A percentile compares a stretch with the other conserved stretches of the same genome.
These are phyloP conservation scores for Caenorhabditis afra DNA, from an alignment of 2,888 invertebrate genomes.

Conservation along the genomic window DNA sequence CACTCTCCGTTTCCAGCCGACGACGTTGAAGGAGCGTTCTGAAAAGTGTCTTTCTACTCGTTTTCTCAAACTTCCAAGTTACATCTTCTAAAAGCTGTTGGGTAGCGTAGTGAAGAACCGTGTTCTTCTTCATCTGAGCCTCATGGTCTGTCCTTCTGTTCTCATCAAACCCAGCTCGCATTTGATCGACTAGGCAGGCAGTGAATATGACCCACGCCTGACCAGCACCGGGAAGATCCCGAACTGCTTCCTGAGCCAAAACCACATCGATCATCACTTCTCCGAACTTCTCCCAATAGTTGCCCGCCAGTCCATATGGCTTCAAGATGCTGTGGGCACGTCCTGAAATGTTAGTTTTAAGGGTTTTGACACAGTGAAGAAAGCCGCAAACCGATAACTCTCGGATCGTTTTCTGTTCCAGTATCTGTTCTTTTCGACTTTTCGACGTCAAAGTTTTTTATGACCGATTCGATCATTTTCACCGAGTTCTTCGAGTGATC, in stretches of 20 bases:
- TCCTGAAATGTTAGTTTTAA: slow-evolving; percentile 57
- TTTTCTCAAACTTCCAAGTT: too few species aligned
- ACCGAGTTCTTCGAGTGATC: slow-evolving; percentile 77
- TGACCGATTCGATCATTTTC: slow-evolving; percentile 76
- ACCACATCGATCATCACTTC: slow-evolving; percentile 80
- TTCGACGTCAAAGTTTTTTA: slow-evolving; percentile 78
- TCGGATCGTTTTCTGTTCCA: slow-evolving; percentile 73
- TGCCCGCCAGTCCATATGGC: slow-evolving; percentile 77
- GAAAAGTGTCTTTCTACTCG: slow-evolving; percentile 5
- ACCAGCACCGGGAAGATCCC: slow-evolving; percentile 79
- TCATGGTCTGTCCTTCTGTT: slow-evolving; percentile 60
- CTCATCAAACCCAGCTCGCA: slow-evolving; percentile 77
- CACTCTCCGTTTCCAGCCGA: slow-evolving; percentile 23
- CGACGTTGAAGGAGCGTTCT: slow-evolving; percentile 20
- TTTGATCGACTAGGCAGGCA: slow-evolving; percentile 79
- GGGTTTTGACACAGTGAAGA: neutral
- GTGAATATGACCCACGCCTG: slow-evolving; percentile 80
- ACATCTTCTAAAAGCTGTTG: slow-evolving; percentile 56
- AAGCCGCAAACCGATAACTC: slow-evolving; percentile 64
- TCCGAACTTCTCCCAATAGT: slow-evolving; percentile 79
- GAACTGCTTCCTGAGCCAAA: slow-evolving; percentile 76
- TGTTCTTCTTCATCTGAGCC: slow-evolving; percentile 62
- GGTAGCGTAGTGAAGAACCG: slow-evolving; percentile 72
- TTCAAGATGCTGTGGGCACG: slow-evolving; percentile 76
- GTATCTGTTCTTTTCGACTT: slow-evolving; percentile 77